Evolutionary conservation across 2,113 vertebrate species (phyloP).

Genomic region (Hippolais icterina): DNA sequence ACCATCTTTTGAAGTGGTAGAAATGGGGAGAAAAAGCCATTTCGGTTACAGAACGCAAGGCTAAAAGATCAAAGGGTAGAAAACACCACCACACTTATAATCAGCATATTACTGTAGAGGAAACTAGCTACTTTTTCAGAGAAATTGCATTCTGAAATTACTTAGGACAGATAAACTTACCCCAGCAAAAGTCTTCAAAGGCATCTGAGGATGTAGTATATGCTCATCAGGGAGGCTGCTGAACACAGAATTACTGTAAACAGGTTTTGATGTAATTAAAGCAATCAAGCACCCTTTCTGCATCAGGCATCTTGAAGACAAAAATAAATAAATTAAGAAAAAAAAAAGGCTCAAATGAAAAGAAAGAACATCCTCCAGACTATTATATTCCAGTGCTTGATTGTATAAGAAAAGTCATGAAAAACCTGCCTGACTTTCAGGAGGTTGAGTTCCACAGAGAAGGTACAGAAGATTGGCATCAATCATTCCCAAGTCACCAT

Average conservation of each 20-base stretch:
- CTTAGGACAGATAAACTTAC: neutral
- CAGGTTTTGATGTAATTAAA: slow-evolving; percentile 12
- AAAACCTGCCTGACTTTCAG: neutral
- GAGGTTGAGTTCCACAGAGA: neutral
- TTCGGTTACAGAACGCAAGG: neutral
- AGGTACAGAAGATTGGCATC: neutral
- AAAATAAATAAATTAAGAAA: neutral
- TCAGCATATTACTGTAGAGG: neutral
- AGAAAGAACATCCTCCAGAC: neutral
- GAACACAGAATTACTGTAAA: neutral
- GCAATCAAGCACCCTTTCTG: neutral
- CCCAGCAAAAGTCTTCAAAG: neutral
- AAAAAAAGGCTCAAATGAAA: neutral
- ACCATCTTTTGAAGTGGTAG: neutral
- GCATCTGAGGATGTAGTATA: neutral
- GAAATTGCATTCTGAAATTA: neutral
- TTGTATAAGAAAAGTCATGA: neutral
- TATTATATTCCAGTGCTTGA: neutral
- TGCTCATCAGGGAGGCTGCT: neutral
- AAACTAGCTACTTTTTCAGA: neutral
- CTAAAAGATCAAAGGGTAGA: neutral
- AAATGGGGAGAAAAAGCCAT: neutral
- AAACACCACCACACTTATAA: neutral
- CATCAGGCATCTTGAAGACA: neutral
- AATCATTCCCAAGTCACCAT: neutral